Conservation (phyloP, 2,888 invertebrate genomes). For the Pseudococcus jackbeardsleyi region DNA sequence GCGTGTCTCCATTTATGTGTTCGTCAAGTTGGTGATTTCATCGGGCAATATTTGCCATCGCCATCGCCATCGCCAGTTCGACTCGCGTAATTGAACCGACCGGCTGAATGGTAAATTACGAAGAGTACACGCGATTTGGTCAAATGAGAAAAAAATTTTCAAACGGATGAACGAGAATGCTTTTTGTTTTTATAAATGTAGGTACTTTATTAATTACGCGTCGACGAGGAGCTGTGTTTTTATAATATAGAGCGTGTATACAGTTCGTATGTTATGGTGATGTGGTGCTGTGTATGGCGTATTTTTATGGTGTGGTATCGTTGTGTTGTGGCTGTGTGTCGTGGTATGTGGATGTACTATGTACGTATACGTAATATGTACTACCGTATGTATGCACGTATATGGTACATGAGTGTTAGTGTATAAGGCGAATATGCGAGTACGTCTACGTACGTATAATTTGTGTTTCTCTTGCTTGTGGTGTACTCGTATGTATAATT, state of each 20-base stretch:
- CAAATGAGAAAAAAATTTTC: not conserved
- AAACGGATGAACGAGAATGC: constrained; percentile 22
- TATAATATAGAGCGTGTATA: constrained; percentile 19
- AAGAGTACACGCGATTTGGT: not conserved
- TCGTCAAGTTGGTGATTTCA: not conserved
- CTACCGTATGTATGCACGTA: not conserved
- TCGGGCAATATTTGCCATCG: not conserved
- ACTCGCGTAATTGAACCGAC: constrained; percentile 8
- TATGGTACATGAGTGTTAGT: not conserved
- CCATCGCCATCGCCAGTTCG: not conserved
- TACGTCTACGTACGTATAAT: not conserved
- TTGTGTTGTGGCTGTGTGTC: not conserved
- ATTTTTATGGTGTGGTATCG: not conserved
- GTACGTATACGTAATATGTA: constrained; percentile 12
- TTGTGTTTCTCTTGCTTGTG: not conserved
- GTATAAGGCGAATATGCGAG: not conserved
- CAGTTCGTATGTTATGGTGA: not conserved
- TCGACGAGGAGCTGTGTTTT: constrained; percentile 34
- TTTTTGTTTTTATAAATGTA: constrained; percentile 13
- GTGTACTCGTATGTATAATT: not conserved
- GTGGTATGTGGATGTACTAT: not conserved
- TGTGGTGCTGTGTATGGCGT: not conserved
- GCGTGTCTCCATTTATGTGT: constrained; percentile 29
- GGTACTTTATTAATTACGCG: constrained; percentile 34
- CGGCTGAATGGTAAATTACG: constrained; percentile 14